These are phyloP conservation scores for Neodontobutis hainanensis DNA, from an alignment of 2,113 vertebrate genomes.

Conservation along the genomic window DNA sequence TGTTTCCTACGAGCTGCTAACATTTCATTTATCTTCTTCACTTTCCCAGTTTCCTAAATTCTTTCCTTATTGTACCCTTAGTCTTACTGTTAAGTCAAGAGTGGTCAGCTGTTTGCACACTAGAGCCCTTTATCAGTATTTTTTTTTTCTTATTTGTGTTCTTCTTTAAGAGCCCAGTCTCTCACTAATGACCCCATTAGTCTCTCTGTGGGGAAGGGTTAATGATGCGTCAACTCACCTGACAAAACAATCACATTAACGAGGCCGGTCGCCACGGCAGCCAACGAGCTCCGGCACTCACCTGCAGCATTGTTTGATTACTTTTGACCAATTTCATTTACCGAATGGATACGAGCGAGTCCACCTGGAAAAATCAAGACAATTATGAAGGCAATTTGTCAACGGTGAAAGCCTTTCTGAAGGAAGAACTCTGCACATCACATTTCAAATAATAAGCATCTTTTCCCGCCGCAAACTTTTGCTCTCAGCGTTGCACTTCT, in stretches of 20 bases:
- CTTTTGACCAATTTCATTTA: slow-evolving; percentile 69
- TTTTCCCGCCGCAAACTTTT: slow-evolving; percentile 1
- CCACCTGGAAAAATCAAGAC: slow-evolving; percentile 55
- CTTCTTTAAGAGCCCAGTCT: slow-evolving; percentile 10
- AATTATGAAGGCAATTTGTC: slow-evolving; percentile 57
- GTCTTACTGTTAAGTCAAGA: neutral
- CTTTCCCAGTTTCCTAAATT: no score
- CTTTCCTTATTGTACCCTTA: no score
- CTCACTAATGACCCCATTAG: slow-evolving; percentile 64
- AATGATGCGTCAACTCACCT: slow-evolving; percentile 67
- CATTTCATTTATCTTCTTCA: no score
- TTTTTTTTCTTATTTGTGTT: slow-evolving; percentile 10
- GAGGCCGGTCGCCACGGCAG: slow-evolving; percentile 39
- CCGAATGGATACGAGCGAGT: slow-evolving; percentile 51
- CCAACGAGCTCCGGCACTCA: slow-evolving; percentile 59
- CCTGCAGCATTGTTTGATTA: slow-evolving; percentile 72
- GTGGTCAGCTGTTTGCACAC: neutral
- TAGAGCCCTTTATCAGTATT: neutral
- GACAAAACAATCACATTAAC: slow-evolving; percentile 71
- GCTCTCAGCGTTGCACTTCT: neutral
- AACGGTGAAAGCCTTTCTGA: slow-evolving; percentile 39
- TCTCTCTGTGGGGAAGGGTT: slow-evolving; percentile 26
- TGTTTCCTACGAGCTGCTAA: no score
- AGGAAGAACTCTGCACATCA: slow-evolving; percentile 33
- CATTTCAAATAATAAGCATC: slow-evolving; percentile 8